Base-by-base conservation (phyloP, 2,888 invertebrate species). In the Tiliacea citrago region DNA sequence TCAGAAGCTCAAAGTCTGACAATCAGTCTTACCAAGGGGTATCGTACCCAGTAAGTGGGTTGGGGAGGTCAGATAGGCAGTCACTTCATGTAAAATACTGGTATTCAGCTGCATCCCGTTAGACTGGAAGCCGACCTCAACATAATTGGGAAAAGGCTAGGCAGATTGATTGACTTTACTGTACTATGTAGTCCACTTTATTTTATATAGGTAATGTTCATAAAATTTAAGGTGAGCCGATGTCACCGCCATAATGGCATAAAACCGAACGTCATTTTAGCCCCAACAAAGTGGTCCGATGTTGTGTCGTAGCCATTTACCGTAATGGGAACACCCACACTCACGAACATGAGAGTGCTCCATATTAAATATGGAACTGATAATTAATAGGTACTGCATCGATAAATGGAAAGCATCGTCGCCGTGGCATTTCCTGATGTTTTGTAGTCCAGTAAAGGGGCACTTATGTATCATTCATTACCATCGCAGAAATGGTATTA, bases 281-380 rank as follows among this genome's bases (percentile, higher is more conserved):
- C 35, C 7, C 21, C 47, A 39, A 51, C 51, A 29, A 49, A 66
- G 24, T n/a, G n/a, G 13, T 62, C 9, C 21, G 77, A 63, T 78
- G 47, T 35, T 9, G 18, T 51, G 13, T 57, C 47, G 39, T 29
- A 29, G 47, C 45, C 9, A 66, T 66, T 75, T 75, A 24, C 24
- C 35, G 24, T 66, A 81, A 81, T 61, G 18, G 49, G 71, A 13
- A 65, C 24, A 21, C 8, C 2, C 21, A 21, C 12, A 21, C 12
- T 24, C 13, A 70, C n/a, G n/a, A 24, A 49, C 49, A 49, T 75
- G 45, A 62, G 66, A 65, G 61, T 51, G 24, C 53, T 49, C 49
- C 18, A 35, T 51, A 75, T 62, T 57, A 81, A 49, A 71, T 42
- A 42, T 49, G 29, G n/a, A 45, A 35, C 10, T 60, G 58, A 53